Conservation (phyloP, 2,113 vertebrate genomes). For the Neotragus pygmaeus region DNA sequence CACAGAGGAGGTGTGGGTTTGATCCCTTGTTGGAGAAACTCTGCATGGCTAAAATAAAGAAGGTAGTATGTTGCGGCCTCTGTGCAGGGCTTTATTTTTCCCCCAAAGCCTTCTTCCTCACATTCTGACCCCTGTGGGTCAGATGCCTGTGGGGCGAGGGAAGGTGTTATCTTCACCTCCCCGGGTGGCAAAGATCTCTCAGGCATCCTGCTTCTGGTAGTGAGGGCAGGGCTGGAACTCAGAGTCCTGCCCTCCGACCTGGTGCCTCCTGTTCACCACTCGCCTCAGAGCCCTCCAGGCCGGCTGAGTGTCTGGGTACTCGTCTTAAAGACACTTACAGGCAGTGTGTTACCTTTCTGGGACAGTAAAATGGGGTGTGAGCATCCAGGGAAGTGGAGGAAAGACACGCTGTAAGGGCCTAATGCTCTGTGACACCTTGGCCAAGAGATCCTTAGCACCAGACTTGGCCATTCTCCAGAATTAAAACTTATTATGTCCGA, state of each 20-base stretch:
- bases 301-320: not conserved
- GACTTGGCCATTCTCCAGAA: slow-evolving; percentile 53
- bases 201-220: not conserved
- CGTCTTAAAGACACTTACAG: not conserved
- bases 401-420: not conserved
- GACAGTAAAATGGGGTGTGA: too few relatives aligned
- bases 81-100: not conserved
- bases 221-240: not conserved
- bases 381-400: not conserved
- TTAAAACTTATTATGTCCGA: slow-evolving; percentile 43
- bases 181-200: not conserved
- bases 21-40: not conserved
- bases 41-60: not conserved
- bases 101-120: not conserved
- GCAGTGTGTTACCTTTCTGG: not conserved
- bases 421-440: not conserved
- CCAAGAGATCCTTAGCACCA: slow-evolving; percentile 24
- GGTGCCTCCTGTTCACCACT: not conserved
- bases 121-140: not conserved
- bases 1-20: not conserved
- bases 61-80: not conserved
- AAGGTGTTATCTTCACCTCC: not conserved
- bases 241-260: not conserved
- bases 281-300: not conserved
- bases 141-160: not conserved